Conservation (phyloP, 2,797 vertebrate genomes). For the Aplochiton taeniatus region DNA sequence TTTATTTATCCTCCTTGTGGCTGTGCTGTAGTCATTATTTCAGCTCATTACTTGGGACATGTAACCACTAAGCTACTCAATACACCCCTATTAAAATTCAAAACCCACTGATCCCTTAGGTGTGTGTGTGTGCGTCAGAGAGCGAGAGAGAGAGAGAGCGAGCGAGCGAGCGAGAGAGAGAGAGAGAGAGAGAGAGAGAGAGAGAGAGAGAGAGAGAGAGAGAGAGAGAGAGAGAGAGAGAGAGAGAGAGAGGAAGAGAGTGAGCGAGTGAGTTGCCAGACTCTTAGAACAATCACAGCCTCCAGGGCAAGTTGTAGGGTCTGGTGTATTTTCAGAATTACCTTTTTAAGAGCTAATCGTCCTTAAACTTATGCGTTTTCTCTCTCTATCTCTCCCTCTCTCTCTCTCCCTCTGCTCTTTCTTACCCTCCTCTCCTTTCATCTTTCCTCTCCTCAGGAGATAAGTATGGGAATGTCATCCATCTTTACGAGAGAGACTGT, state of each 20-base stretch:
- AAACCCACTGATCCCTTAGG: too few relatives aligned
- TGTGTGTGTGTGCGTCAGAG: not conserved
- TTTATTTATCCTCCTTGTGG: slow-evolving; percentile 12
- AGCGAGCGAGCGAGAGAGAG: slow-evolving; percentile 12
- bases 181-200: slow-evolving; percentile 4
- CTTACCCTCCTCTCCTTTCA: not conserved
- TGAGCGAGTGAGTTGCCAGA: not conserved
- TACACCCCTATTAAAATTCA: too few relatives aligned
- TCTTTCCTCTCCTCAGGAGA: slow-evolving; percentile 77
- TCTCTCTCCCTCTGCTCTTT: not conserved
- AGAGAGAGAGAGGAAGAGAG: slow-evolving; percentile 27
- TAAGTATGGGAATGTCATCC: slow-evolving; percentile 89
- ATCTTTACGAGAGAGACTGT: slow-evolving; percentile 94
- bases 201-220: not conserved
- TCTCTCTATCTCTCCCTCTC: slow-evolving; percentile 15
- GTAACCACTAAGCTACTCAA: too few relatives aligned
- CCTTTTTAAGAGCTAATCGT: slow-evolving; percentile 22
- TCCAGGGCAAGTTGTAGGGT: slow-evolving; percentile 30
- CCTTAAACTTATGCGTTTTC: too few relatives aligned
- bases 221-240: not conserved
- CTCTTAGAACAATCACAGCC: slow-evolving; percentile 36
- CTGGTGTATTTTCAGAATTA: slow-evolving; percentile 31
- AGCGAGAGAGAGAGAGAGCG: slow-evolving; percentile 2
- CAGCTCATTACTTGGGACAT: too few relatives aligned
- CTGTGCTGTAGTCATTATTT: too few relatives aligned